Evolutionary conservation across 2,888 invertebrate genomes (phyloP), one percentile per base, ranked within the genome.

Genomic region (Trimorus sp.): DNA sequence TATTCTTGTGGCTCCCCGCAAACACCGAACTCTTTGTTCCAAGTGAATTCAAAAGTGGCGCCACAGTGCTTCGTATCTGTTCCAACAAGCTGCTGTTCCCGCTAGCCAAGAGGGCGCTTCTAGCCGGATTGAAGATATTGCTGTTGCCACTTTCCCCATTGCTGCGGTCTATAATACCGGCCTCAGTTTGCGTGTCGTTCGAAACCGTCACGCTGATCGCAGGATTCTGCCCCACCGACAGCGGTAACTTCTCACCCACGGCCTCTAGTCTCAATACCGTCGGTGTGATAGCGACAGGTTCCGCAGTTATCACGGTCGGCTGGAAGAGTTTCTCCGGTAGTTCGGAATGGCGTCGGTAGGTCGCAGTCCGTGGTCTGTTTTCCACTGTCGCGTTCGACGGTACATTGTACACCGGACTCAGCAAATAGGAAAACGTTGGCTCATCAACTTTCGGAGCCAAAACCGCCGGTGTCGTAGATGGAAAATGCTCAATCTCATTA

Each of bases 51-150:
- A 91, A 84, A 36, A 91, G 84, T 15, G 91, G 91, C 26, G 91
- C 91, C 12, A 92, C 91, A 2, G 91, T 91, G 79, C 91, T 91
- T 36, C 91, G 85, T 3, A 91, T 79, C 65, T 91, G 90, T 73
- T 91, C 90, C 48, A 92, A 48, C 12, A 91, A 83, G 8, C 88
- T 87, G 6, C 58, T 81, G 42, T 90, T 91, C 12, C 88, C 88
- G 51, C 71, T 85, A 38, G 88, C 84, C 15, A 87, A 80, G 48
- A 89, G 85, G 53, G 87, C 86, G 60, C 88, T 89, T 58, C 86
- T 89, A 0, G 89, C 84, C 0, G 91, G 91, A 83, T 84, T 92
- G 84, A 91, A 91, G 79, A 92, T 88, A 51, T 91, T 91, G 15
- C 82, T 83, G 59, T 75, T 82, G 9, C 89, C 89, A 40, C 84